These are phyloP conservation scores for Drosophila kikkawai DNA, from an alignment of 1,140 invertebrate genomes.

Conservation along the genomic window DNA sequence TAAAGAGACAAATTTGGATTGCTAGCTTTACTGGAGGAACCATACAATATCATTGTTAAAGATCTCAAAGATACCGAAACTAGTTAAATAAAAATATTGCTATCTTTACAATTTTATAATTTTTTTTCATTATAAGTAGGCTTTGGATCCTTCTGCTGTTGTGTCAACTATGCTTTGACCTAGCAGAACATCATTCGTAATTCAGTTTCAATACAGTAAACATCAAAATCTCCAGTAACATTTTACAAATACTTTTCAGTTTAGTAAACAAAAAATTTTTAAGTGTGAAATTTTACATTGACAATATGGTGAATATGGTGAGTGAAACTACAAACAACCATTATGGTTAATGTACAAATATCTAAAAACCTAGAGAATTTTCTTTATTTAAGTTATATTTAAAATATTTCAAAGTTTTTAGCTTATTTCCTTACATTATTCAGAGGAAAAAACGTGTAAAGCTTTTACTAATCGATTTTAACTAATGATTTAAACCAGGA, in stretches of 20 bases:
- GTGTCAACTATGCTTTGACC: neutral
- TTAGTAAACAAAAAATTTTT: neutral
- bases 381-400: neutral
- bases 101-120: neutral
- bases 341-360: too few relatives aligned
- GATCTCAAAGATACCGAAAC: neutral
- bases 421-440: neutral
- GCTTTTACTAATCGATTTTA: neutral
- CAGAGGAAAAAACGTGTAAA: neutral
- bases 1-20: conserved; percentile 61
- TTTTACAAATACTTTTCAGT: neutral
- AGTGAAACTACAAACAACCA: neutral
- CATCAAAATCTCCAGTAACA: neutral
- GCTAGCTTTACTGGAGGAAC: conserved; percentile 60
- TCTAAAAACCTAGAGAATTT: neutral
- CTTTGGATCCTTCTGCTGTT: neutral
- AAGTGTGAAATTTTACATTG: neutral
- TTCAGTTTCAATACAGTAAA: neutral
- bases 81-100: neutral
- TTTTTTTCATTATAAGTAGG: neutral
- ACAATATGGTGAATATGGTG: neutral
- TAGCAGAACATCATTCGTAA: neutral
- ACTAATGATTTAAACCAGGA: neutral
- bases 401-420: neutral
- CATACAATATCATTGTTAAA: conserved; percentile 49